Conservation (phyloP, 2,888 invertebrate genomes). For the Pardosa pseudoannulata region DNA sequence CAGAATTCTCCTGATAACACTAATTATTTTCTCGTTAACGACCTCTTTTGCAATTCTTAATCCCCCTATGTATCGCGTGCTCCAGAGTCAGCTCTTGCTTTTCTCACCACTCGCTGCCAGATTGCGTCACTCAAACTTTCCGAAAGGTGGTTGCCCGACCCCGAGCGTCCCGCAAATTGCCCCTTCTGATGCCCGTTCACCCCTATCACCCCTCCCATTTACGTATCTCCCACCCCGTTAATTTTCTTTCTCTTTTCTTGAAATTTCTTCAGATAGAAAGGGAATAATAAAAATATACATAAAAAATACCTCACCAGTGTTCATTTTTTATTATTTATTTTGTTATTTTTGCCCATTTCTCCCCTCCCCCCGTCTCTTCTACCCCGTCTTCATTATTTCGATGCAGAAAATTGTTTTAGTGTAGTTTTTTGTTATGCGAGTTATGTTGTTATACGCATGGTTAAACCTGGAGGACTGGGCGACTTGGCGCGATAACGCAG, state of each 20-base stretch:
- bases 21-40: background rate
- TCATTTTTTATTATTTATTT: slow-evolving; percentile 1
- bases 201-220: slow-evolving; percentile 13
- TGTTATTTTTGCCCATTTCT: background rate
- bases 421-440: slow-evolving; percentile 26
- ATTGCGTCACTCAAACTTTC: background rate
- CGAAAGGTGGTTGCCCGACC: slow-evolving; percentile 64
- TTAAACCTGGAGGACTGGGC: slow-evolving; percentile 18
- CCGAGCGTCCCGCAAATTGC: slow-evolving; percentile 55
- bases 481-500: background rate
- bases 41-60: background rate
- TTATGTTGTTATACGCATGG: slow-evolving; percentile 68
- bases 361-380: background rate
- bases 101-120: slow-evolving; percentile 18
- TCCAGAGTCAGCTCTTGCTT: background rate
- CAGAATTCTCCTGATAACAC: background rate
- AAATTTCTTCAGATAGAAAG: background rate
- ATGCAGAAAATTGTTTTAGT: slow-evolving; percentile 28
- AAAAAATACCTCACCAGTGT: background rate
- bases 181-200: slow-evolving; percentile 35
- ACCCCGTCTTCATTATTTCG: slow-evolving; percentile 40
- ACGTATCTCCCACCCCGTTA: slow-evolving; percentile 39
- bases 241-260: slow-evolving; percentile 15
- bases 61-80: background rate
- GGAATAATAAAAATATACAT: background rate